Percentiles rank a stretch among this genome's conserved stretches.
phyloP scores from a whole-genome alignment of 2,113 vertebrate genomes.

The Gavia stellata region DNA sequence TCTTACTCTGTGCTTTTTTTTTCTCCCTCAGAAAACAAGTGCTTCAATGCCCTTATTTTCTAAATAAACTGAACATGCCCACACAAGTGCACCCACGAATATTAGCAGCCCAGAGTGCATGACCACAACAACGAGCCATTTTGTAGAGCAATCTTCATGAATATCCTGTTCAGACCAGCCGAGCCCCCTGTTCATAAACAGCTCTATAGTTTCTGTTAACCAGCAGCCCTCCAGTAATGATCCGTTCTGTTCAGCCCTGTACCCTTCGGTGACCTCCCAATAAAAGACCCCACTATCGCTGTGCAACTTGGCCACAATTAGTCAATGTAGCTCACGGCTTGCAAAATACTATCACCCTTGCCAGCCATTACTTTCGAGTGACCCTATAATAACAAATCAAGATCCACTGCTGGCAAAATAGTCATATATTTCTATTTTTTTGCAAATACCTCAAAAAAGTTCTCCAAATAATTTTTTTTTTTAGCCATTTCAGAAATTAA shows the following conservation, averaged over 20 bases:
- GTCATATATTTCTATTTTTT: background rate
- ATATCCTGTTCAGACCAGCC: constrained; percentile 54
- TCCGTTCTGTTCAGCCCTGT: background rate
- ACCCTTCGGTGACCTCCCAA: constrained; percentile 51
- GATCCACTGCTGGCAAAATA: background rate
- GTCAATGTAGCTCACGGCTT: constrained; percentile 26
- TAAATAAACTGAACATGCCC: constrained; percentile 64
- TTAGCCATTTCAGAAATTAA: background rate
- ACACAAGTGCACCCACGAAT: constrained; percentile 58
- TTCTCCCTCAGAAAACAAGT: constrained; percentile 33
- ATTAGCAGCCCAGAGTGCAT: constrained; percentile 42
- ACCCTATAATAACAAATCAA: constrained; percentile 24
- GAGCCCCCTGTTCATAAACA: constrained; percentile 47
- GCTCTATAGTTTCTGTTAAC: constrained; percentile 46
- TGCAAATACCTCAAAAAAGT: background rate
- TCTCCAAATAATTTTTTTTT: background rate
- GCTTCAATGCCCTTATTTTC: constrained; percentile 64
- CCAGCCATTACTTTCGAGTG: constrained; percentile 3
- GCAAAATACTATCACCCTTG: constrained; percentile 44
- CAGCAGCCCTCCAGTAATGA: constrained; percentile 44
- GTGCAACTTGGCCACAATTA: constrained; percentile 18
- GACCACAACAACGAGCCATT: constrained; percentile 51
- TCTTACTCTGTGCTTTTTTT: background rate
- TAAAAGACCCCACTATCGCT: constrained; percentile 53
- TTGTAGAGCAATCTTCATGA: constrained; percentile 25